phyloP scores from a whole-genome alignment of 2,888 invertebrate genomes.

The Caenorhabditis sp. region DNA sequence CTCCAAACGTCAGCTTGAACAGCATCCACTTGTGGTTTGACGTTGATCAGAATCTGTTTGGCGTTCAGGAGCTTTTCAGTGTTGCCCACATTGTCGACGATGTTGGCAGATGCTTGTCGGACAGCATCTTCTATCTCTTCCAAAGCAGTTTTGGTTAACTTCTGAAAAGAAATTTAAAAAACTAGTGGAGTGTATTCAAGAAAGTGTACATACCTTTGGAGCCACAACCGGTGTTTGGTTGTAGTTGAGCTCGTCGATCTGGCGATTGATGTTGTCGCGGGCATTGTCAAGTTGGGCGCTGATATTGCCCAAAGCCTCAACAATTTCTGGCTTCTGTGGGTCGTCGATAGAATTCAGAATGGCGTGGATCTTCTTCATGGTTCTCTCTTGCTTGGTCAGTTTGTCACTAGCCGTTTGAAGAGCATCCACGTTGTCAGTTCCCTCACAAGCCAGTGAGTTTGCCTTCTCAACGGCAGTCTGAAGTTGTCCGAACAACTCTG shows the following conservation, averaged over 20 bases:
- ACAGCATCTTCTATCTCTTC: slow-evolving; percentile 39
- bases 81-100: slow-evolving; percentile 22
- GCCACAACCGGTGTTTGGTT: slow-evolving; percentile 49
- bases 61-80: slow-evolving; percentile 55
- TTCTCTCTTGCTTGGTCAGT: slow-evolving; percentile 52
- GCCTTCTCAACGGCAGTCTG: slow-evolving; percentile 56
- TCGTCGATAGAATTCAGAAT: slow-evolving; percentile 36
- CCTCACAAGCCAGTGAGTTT: slow-evolving; percentile 45
- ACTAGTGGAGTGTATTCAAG: not conserved
- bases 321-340: slow-evolving; percentile 45
- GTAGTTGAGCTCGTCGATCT: slow-evolving; percentile 63
- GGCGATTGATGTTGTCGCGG: slow-evolving; percentile 45
- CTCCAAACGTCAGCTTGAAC: slow-evolving; percentile 43
- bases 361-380: slow-evolving; percentile 55
- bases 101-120: slow-evolving; percentile 21
- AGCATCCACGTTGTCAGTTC: slow-evolving; percentile 51
- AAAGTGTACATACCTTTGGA: slow-evolving; percentile 24
- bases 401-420: slow-evolving; percentile 62
- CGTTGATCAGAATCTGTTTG: slow-evolving; percentile 36
- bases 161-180: not conserved
- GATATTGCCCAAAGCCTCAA: slow-evolving; percentile 36
- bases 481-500: slow-evolving; percentile 45
- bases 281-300: slow-evolving; percentile 48
- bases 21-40: slow-evolving; percentile 43
- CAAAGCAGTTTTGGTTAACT: slow-evolving; percentile 32